Percentiles rank a stretch among this genome's conserved stretches.
Conservation (phyloP, 1,140 invertebrate genomes). For the Coenobita brevimanus region DNA sequence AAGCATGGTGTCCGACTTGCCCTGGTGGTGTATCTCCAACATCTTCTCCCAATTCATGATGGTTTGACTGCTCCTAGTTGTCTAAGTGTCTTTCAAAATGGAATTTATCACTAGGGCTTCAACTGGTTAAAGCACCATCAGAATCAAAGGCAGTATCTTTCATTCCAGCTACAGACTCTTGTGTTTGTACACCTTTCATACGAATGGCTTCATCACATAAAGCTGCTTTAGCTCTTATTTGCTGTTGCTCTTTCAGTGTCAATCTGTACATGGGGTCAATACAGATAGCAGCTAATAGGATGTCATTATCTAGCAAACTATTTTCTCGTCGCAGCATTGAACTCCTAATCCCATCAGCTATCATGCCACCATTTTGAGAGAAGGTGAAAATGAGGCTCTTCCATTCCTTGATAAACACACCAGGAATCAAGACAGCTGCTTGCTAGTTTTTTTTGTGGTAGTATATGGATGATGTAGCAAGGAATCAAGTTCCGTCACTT, state of each 20-base stretch:
- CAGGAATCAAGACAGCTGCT: conserved; percentile 26
- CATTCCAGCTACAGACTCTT: conserved; percentile 1
- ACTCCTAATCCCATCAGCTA: no score
- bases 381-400: conserved; percentile 5
- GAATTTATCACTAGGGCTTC: background rate
- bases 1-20: background rate
- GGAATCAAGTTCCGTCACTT: background rate
- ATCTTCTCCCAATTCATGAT: background rate
- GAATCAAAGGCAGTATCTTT: no score
- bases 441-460: conserved; percentile 38
- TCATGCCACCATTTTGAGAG: background rate
- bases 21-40: background rate
- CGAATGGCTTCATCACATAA: conserved; percentile 8
- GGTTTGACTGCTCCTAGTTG: background rate
- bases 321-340: conserved; percentile 42
- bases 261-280: conserved; percentile 28
- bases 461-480: conserved; percentile 10
- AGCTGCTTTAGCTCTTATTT: conserved; percentile 14
- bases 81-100: background rate
- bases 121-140: background rate
- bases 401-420: conserved; percentile 39
- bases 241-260: background rate
- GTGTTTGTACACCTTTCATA: conserved; percentile 19
- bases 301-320: conserved; percentile 29
- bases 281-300: conserved; percentile 32